Evolutionary conservation across 2,888 invertebrate genomes (phyloP).

Genomic region (Nipponacmea schrenckii): DNA sequence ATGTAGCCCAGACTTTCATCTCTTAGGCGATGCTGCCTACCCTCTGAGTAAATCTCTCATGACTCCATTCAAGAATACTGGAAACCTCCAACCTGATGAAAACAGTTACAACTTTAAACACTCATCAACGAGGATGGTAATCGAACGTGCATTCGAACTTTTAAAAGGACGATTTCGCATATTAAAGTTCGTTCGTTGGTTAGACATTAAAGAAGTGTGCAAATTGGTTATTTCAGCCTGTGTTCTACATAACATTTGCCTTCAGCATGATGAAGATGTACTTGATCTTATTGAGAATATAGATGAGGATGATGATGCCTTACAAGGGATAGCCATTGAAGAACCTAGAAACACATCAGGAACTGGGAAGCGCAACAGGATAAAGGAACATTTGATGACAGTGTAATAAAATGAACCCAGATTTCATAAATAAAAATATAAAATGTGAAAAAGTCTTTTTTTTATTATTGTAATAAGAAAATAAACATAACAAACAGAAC

Average conservation of each 20-base stretch:
- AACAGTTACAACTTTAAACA: background rate
- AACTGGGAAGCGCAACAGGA: too few relatives aligned
- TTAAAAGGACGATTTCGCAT: constrained; percentile 5
- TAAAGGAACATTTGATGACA: too few relatives aligned
- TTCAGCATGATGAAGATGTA: background rate
- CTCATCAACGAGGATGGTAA: constrained; percentile 1
- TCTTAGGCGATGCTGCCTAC: too few relatives aligned
- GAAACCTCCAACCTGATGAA: background rate
- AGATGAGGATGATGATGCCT: background rate
- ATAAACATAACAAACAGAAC: too few relatives aligned
- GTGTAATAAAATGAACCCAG: too few relatives aligned
- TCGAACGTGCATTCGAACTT: constrained; percentile 6
- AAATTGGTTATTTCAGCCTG: constrained; percentile 2
- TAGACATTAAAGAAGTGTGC: background rate
- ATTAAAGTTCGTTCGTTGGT: background rate
- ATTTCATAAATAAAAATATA: too few relatives aligned
- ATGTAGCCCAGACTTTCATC: too few relatives aligned
- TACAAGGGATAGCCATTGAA: too few relatives aligned
- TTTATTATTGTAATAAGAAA: too few relatives aligned
- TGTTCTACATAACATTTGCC: constrained; percentile 7
- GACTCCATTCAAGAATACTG: background rate
- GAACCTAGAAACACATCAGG: too few relatives aligned
- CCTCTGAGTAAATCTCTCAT: background rate
- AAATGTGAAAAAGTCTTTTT: too few relatives aligned
- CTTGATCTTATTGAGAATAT: background rate